Conservation (phyloP, 37 sponge, comb jelly and placozoan genomes). For the Agelas oroides region DNA sequence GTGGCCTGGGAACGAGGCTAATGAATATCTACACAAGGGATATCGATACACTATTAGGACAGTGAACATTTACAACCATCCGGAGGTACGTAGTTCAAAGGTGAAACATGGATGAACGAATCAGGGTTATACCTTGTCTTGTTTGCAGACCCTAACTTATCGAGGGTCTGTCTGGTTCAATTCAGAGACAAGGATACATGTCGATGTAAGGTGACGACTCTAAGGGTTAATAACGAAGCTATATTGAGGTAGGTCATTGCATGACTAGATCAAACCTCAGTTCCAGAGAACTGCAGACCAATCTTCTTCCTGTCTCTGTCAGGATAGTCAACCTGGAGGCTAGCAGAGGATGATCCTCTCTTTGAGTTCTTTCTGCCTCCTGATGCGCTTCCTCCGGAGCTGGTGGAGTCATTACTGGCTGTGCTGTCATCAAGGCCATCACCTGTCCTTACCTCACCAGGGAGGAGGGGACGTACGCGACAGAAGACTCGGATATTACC, state of each 20-base stretch:
- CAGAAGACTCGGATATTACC: slow-evolving; percentile 85
- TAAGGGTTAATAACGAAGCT: no score
- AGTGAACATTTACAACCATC: no score
- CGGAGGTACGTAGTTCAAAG: no score
- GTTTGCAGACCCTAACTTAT: no score
- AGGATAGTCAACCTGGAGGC: slow-evolving; percentile 17
- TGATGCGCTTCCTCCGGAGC: neutral
- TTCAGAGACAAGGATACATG: no score
- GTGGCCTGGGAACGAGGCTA: no score
- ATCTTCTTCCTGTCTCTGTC: slow-evolving; percentile 48
- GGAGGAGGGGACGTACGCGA: slow-evolving; percentile 74
- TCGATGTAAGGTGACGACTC: neutral
- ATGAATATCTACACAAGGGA: no score
- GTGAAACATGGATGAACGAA: no score
- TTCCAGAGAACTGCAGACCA: slow-evolving; percentile 1
- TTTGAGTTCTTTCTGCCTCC: slow-evolving; percentile 1
- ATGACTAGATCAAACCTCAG: slow-evolving; percentile 7
- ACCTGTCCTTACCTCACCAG: slow-evolving; percentile 21
- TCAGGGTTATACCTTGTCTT: no score
- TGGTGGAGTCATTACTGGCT: neutral
- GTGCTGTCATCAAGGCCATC: slow-evolving; percentile 13
- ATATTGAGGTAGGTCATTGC: no score
- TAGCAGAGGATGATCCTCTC: neutral
- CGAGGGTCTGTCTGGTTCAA: no score
- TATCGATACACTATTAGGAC: no score